Evolutionary conservation across 1,140 invertebrate species (phyloP).

Genomic region (Cotesia glomerata): DNA sequence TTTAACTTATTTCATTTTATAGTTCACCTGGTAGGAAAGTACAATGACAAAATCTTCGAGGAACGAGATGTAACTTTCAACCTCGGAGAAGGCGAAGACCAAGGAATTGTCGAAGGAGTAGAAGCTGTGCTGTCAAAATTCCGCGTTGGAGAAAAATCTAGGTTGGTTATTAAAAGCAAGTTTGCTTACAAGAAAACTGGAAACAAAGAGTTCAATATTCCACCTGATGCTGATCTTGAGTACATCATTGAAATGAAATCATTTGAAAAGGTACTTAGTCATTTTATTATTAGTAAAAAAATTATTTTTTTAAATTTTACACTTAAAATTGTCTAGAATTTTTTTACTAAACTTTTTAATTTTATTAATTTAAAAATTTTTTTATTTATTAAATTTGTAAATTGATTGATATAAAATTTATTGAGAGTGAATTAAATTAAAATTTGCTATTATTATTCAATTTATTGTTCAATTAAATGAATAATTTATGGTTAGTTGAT

Average conservation of each 20-base stretch:
- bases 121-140: slow-evolving; percentile 87
- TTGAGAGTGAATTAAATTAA: background rate
- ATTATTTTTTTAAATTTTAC: too few species aligned
- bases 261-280: slow-evolving; percentile 78
- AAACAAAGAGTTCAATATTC: slow-evolving; percentile 76
- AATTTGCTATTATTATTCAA: background rate
- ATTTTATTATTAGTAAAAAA: slow-evolving; percentile 10
- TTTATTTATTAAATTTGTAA: too few species aligned
- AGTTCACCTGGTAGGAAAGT: slow-evolving; percentile 82
- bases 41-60: slow-evolving; percentile 73
- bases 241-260: slow-evolving; percentile 83
- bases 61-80: slow-evolving; percentile 82
- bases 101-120: slow-evolving; percentile 79
- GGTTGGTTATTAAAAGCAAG: slow-evolving; percentile 76
- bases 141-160: slow-evolving; percentile 80
- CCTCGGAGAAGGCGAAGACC: slow-evolving; percentile 84
- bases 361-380: too few species aligned
- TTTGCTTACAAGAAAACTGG: slow-evolving; percentile 84
- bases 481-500: too few species aligned
- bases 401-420: too few species aligned
- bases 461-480: too few species aligned
- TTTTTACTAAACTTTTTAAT: too few species aligned
- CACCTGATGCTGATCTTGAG: slow-evolving; percentile 78
- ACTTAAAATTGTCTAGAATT: background rate
- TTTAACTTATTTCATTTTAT: slow-evolving; percentile 37